phyloP scores from a whole-genome alignment of 2,797 vertebrate species.

The Xenops minutus region DNA sequence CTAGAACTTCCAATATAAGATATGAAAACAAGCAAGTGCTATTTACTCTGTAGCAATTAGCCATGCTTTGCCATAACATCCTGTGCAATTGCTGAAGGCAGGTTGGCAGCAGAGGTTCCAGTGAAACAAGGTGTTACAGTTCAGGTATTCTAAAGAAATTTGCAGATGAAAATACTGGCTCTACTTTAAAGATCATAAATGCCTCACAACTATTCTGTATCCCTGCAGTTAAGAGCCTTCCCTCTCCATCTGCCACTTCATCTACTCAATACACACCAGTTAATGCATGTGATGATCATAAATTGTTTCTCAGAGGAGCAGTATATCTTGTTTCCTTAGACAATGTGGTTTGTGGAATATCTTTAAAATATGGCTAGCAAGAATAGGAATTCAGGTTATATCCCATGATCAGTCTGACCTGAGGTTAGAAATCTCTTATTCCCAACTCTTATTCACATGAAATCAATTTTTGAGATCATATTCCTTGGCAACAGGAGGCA shows the following conservation, averaged over 20 bases:
- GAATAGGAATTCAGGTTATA: background rate
- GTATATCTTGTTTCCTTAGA: background rate
- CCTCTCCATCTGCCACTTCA: background rate
- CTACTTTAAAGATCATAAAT: background rate
- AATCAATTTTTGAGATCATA: background rate
- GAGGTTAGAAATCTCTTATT: background rate
- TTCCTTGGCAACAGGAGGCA: background rate
- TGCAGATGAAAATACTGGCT: background rate
- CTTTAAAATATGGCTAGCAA: background rate
- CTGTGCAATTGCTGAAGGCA: background rate
- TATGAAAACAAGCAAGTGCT: background rate
- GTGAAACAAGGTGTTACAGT: background rate
- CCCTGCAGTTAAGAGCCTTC: background rate
- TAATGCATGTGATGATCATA: background rate
- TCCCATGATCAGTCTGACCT: background rate
- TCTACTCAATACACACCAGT: background rate
- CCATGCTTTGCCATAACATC: background rate
- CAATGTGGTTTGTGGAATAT: background rate
- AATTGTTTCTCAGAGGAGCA: background rate
- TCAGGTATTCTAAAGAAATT: background rate
- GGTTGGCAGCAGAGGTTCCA: background rate
- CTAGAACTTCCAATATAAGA: background rate
- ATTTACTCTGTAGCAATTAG: background rate
- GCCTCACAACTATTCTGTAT: background rate
- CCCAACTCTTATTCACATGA: background rate